phyloP scores from a whole-genome alignment of 1,140 invertebrate species.

The Portunus trituberculatus region DNA sequence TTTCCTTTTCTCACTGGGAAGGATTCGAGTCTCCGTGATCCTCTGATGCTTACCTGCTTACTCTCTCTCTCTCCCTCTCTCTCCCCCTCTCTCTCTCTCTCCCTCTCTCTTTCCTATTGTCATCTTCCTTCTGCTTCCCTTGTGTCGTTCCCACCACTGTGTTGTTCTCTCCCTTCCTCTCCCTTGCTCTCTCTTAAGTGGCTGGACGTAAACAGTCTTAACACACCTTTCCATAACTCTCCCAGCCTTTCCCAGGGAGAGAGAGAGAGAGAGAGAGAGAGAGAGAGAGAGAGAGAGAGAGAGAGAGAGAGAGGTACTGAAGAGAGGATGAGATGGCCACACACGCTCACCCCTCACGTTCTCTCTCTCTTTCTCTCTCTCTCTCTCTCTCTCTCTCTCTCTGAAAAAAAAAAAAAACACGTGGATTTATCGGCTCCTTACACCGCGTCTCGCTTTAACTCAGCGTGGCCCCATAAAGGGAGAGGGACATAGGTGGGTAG shows the following conservation, averaged over 20 bases:
- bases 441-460: background rate
- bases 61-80: background rate
- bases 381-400: too few relatives aligned
- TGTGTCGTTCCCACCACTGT: background rate
- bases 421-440: background rate
- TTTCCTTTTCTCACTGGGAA: too few relatives aligned
- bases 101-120: background rate
- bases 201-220: background rate
- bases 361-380: too few relatives aligned
- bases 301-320: background rate
- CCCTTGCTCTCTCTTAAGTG: background rate
- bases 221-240: background rate
- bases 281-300: background rate
- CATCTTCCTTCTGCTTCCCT: background rate
- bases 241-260: background rate
- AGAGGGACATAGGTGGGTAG: background rate
- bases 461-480: background rate
- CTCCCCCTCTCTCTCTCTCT: background rate
- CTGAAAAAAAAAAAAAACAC: too few relatives aligned
- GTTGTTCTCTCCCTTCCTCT: background rate
- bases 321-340: background rate
- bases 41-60: too few relatives aligned
- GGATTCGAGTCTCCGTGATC: too few relatives aligned
- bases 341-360: too few relatives aligned
- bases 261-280: background rate